A percentile compares a stretch with the other conserved stretches of the same genome.
phyloP scores from a whole-genome alignment of 1,140 invertebrate species.

The Trichoplusia ni region DNA sequence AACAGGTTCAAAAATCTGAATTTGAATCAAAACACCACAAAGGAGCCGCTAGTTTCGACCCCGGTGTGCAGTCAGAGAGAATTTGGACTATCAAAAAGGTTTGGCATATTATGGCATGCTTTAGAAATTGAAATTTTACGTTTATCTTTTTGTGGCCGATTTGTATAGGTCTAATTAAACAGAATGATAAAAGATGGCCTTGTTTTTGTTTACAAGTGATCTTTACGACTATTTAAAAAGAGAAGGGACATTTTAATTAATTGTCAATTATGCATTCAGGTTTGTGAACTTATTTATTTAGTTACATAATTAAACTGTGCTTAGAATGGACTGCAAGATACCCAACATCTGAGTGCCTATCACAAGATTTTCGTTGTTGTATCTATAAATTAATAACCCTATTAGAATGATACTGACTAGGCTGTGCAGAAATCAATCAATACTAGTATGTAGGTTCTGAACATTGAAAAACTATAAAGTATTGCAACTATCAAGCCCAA shows the following conservation, averaged over 20 bases:
- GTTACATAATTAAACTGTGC: neutral
- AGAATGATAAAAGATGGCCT: slow-evolving; percentile 38
- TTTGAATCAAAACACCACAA: slow-evolving; percentile 62
- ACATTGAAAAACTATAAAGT: too few relatives aligned
- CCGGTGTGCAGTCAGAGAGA: slow-evolving; percentile 64
- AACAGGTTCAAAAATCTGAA: slow-evolving; percentile 71
- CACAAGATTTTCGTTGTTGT: too few relatives aligned
- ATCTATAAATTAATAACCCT: too few relatives aligned
- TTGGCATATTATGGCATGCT: slow-evolving; percentile 12
- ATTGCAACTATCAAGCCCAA: too few relatives aligned
- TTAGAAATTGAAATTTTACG: neutral
- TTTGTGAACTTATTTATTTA: slow-evolving; percentile 15
- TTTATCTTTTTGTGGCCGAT: neutral
- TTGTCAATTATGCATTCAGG: slow-evolving; percentile 27
- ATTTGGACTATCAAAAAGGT: slow-evolving; percentile 66
- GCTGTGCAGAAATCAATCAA: too few relatives aligned
- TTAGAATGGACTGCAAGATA: neutral
- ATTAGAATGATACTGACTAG: too few relatives aligned
- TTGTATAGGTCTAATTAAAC: neutral
- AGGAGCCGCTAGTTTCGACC: slow-evolving; percentile 55
- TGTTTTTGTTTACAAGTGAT: slow-evolving; percentile 53
- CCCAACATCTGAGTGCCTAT: too few relatives aligned
- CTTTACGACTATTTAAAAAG: slow-evolving; percentile 32
- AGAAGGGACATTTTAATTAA: slow-evolving; percentile 31
- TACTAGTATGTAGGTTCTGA: too few relatives aligned